Percentiles rank a stretch among this genome's conserved stretches.
Conservation (phyloP, 2,888 invertebrate species). For the Tridacna gigas region DNA sequence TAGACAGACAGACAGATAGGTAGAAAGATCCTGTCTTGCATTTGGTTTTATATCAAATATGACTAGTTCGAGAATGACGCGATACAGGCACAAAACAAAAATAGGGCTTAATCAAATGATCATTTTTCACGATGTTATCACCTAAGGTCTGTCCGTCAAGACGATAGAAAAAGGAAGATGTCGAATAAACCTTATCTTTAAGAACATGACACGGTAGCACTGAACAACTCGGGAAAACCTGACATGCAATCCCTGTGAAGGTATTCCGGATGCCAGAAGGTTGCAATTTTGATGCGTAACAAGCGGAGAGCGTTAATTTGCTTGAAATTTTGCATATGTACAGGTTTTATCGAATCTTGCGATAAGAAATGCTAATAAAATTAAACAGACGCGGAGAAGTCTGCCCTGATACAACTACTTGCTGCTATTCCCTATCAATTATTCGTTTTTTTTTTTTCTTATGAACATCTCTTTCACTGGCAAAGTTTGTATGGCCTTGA, state of each 20-base stretch:
- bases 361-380: constrained; percentile 32
- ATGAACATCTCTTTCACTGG: too few species aligned
- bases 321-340: constrained; percentile 23
- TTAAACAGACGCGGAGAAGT: constrained; percentile 20
- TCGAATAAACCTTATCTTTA: constrained; percentile 34
- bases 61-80: neutral
- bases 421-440: neutral
- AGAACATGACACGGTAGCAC: constrained; percentile 37
- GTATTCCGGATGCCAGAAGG: constrained; percentile 28
- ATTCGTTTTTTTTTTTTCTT: too few species aligned
- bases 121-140: constrained; percentile 25
- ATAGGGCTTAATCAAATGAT: constrained; percentile 20
- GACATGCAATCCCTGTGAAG: constrained; percentile 14
- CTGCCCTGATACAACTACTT: constrained; percentile 20
- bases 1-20: too few species aligned
- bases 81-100: neutral
- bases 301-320: constrained; percentile 25
- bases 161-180: constrained; percentile 35
- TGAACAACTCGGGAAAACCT: constrained; percentile 16
- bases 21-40: too few species aligned
- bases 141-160: constrained; percentile 29
- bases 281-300: constrained; percentile 28
- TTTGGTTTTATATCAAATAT: neutral
- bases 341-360: constrained; percentile 14
- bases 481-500: too few species aligned